A percentile compares a stretch with the other conserved stretches of the same genome.
Conservation (phyloP, 2,888 invertebrate species). For the Vesta saturnalis region DNA sequence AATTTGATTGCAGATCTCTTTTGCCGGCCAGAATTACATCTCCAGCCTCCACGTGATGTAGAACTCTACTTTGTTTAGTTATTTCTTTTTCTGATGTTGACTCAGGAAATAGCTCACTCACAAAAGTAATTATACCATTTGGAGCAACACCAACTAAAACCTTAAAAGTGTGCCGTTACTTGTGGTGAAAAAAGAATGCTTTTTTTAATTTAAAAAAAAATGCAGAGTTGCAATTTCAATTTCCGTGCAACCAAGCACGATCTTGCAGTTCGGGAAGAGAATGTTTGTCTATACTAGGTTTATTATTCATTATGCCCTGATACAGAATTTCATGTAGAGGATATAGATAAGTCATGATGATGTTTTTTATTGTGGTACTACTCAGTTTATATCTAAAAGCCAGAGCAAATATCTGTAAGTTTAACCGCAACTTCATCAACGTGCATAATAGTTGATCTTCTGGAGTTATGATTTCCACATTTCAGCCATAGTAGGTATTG, state of each 20-base stretch:
- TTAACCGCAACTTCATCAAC: background rate
- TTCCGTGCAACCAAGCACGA: conserved; percentile 48
- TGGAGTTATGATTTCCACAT: conserved; percentile 5
- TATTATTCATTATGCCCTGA: background rate
- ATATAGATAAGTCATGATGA: background rate
- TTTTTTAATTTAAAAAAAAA: conserved; percentile 34
- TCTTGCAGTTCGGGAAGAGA: conserved; percentile 37
- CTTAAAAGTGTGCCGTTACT: conserved; percentile 43
- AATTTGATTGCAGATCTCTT: too few relatives aligned
- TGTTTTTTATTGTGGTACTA: background rate
- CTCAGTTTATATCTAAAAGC: conserved; percentile 3
- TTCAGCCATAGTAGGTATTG: background rate
- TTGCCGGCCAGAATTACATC: conserved; percentile 22
- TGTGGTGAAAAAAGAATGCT: conserved; percentile 44
- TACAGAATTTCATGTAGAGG: background rate
- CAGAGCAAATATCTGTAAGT: background rate
- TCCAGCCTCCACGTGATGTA: background rate
- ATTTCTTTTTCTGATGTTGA: conserved; percentile 37
- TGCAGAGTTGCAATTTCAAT: conserved; percentile 41
- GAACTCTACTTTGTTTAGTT: conserved; percentile 33
- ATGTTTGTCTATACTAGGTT: conserved; percentile 1
- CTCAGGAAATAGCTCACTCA: conserved; percentile 45
- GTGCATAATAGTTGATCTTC: background rate
- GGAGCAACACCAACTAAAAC: conserved; percentile 47
- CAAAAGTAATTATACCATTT: conserved; percentile 41